Percentiles rank a stretch among this genome's conserved stretches.
Conservation (phyloP, 1,140 invertebrate species). For the Meloidogyne chitwoodi region DNA sequence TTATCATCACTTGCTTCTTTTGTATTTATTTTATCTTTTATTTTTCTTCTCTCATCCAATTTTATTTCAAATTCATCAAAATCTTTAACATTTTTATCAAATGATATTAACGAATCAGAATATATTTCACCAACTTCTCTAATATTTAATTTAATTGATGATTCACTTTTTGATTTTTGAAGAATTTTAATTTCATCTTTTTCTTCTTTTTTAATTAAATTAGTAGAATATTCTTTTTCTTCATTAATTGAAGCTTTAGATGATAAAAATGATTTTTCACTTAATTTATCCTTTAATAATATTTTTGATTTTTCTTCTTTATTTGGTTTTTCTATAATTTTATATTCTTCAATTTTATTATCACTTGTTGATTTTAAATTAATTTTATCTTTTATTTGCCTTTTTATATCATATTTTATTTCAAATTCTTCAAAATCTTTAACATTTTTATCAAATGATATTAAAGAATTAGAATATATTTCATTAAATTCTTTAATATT, state of each 20-base stretch:
- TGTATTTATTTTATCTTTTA: background rate
- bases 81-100: background rate
- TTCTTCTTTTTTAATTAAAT: too few species aligned
- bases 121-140: background rate
- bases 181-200: background rate
- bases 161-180: background rate
- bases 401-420: background rate
- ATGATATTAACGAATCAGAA: background rate
- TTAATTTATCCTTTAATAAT: background rate
- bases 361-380: background rate
- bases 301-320: background rate
- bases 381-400: background rate
- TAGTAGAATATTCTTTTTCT: background rate
- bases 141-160: background rate
- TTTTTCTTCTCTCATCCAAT: background rate
- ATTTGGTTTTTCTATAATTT: background rate
- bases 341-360: background rate
- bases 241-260: background rate
- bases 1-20: background rate
- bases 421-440: background rate
- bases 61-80: background rate
- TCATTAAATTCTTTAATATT: background rate
- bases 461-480: too few species aligned
- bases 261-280: background rate
- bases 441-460: too few species aligned